These are phyloP conservation scores for Drosophila novamexicana DNA, from an alignment of 1,140 invertebrate species.

Conservation along the genomic window DNA sequence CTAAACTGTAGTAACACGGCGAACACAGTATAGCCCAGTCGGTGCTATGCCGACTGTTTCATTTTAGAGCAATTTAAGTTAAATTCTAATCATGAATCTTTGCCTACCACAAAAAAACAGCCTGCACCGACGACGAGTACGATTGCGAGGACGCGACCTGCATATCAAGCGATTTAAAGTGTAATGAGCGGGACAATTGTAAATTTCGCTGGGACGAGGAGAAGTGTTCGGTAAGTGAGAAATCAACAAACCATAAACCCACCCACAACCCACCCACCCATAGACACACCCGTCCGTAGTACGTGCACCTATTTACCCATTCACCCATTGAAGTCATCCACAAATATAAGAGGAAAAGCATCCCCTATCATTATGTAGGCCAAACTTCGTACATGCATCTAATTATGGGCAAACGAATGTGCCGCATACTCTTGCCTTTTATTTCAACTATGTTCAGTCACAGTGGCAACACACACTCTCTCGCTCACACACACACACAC, in stretches of 20 bases:
- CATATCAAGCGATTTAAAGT: slow-evolving; percentile 89
- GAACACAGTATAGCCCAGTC: neutral
- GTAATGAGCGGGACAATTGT: slow-evolving; percentile 91
- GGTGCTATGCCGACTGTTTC: neutral
- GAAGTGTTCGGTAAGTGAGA: slow-evolving; percentile 87
- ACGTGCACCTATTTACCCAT: neutral
- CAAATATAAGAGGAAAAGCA: neutral
- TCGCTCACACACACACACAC: slow-evolving; percentile 4
- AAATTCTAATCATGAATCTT: slow-evolving; percentile 4
- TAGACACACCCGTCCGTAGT: no score
- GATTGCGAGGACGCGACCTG: slow-evolving; percentile 95
- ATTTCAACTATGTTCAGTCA: slow-evolving; percentile 59
- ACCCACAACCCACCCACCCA: neutral
- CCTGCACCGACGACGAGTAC: slow-evolving; percentile 87
- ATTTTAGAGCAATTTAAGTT: neutral
- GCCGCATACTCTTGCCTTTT: slow-evolving; percentile 29
- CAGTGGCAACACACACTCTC: slow-evolving; percentile 12
- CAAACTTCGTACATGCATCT: slow-evolving; percentile 65
- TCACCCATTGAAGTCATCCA: neutral
- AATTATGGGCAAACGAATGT: slow-evolving; percentile 67
- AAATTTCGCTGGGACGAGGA: slow-evolving; percentile 93
- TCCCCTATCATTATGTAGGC: slow-evolving; percentile 15
- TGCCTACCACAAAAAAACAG: slow-evolving; percentile 21
- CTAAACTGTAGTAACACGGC: neutral
- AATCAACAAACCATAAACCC: neutral